Percentiles rank a stretch among this genome's conserved stretches.
Evolutionary conservation across 1,140 invertebrate species (phyloP).

Genomic region (Drosophila paulistorum): DNA sequence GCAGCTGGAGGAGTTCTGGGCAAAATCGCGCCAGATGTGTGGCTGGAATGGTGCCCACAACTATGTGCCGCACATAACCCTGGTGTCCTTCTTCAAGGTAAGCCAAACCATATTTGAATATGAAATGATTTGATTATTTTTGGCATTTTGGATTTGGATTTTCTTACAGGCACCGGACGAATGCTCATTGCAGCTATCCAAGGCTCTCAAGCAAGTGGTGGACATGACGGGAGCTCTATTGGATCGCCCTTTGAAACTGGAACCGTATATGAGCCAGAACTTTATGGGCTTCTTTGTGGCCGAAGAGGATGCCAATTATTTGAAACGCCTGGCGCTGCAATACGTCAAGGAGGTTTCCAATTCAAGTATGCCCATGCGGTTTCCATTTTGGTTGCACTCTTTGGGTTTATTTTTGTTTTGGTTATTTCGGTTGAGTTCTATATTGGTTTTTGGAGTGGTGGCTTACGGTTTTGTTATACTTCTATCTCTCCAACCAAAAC

Average conservation of each 20-base stretch:
- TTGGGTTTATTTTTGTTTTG: conserved; percentile 57
- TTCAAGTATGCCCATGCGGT: conserved; percentile 85
- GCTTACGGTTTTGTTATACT: conserved; percentile 69
- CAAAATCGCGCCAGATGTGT: conserved; percentile 88
- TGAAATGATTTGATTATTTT: neutral
- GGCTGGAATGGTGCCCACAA: conserved; percentile 95
- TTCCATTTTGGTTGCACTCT: conserved; percentile 44
- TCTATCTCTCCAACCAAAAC: conserved; percentile 45
- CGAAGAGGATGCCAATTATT: conserved; percentile 89
- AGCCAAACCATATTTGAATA: neutral
- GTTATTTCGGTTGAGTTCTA: conserved; percentile 46
- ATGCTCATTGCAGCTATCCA: conserved; percentile 87
- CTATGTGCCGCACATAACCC: conserved; percentile 94
- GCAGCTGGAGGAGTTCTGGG: conserved; percentile 90
- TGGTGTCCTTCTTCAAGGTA: conserved; percentile 95
- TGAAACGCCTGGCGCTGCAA: conserved; percentile 89
- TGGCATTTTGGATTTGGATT: neutral
- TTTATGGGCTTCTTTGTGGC: conserved; percentile 94
- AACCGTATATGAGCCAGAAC: conserved; percentile 92
- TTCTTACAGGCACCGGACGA: conserved; percentile 88
- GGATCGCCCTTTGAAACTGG: conserved; percentile 87
- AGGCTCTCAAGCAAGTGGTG: conserved; percentile 87
- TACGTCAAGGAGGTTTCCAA: conserved; percentile 91
- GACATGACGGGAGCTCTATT: conserved; percentile 86
- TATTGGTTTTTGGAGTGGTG: conserved; percentile 61